Conservation (phyloP, 2,888 invertebrate genomes). For the Epinotia brunnichana region DNA sequence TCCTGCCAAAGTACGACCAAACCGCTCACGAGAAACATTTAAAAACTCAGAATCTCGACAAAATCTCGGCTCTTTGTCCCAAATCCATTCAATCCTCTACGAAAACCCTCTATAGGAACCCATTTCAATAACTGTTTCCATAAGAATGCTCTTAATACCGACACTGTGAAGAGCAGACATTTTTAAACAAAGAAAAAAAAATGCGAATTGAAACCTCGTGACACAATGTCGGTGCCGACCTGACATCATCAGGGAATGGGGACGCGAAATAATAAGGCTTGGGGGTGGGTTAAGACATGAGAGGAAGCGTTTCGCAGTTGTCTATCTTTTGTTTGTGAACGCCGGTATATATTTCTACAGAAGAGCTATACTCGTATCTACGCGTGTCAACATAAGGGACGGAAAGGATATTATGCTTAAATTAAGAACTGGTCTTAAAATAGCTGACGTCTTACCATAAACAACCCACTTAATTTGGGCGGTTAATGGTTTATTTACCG, state of each 20-base stretch:
- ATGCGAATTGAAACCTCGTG: constrained; percentile 78
- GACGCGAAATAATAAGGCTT: constrained; percentile 82
- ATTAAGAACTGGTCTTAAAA: too few relatives aligned
- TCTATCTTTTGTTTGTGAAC: background rate
- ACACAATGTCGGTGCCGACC: constrained; percentile 81
- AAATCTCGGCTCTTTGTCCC: constrained; percentile 3
- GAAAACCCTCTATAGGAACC: constrained; percentile 13
- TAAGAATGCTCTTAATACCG: constrained; percentile 49
- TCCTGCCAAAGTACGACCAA: too few relatives aligned
- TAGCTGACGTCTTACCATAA: too few relatives aligned
- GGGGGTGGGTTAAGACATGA: constrained; percentile 51
- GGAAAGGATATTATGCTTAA: too few relatives aligned
- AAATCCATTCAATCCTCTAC: constrained; percentile 14
- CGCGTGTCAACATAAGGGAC: too few relatives aligned
- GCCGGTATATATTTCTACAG: too few relatives aligned
- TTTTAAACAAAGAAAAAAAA: constrained; percentile 67
- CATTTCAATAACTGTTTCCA: constrained; percentile 38
- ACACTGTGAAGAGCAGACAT: constrained; percentile 53
- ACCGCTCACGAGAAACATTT: background rate
- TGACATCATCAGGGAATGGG: constrained; percentile 82
- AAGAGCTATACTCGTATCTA: too few relatives aligned
- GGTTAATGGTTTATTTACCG: too few relatives aligned
- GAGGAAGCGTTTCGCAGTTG: constrained; percentile 47
- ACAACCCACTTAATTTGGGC: too few relatives aligned
- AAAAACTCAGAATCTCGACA: constrained; percentile 1